Percentiles rank a stretch among this genome's conserved stretches.
phyloP scores from a whole-genome alignment of 2,888 invertebrate species.

The Globia sparganii region DNA sequence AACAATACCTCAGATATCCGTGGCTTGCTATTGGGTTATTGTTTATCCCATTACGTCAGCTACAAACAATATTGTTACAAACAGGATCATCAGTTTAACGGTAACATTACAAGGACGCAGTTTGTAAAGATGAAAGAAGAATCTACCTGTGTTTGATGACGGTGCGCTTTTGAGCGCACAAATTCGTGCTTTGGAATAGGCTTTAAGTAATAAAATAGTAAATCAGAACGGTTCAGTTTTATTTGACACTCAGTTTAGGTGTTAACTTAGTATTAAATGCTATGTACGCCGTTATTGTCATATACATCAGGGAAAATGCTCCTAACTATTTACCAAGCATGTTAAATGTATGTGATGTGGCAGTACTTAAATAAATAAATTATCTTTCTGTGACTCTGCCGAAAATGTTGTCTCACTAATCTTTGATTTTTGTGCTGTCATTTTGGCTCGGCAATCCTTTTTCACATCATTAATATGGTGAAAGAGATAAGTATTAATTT shows the following conservation, averaged over 20 bases:
- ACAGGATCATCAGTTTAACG: slow-evolving; percentile 87
- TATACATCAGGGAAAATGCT: no score
- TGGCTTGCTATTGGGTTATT: slow-evolving; percentile 70
- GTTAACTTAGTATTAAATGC: slow-evolving; percentile 16
- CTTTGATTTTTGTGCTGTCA: neutral
- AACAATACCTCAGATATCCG: slow-evolving; percentile 78
- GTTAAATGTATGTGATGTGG: no score
- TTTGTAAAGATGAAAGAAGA: slow-evolving; percentile 68
- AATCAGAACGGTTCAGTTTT: slow-evolving; percentile 49
- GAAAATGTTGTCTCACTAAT: slow-evolving; percentile 13
- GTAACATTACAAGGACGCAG: slow-evolving; percentile 74
- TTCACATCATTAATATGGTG: neutral
- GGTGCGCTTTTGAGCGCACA: slow-evolving; percentile 56
- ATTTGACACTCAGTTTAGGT: slow-evolving; percentile 21
- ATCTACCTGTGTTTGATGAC: slow-evolving; percentile 75
- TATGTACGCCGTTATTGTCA: no score
- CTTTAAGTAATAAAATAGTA: slow-evolving; percentile 50
- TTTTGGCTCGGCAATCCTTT: slow-evolving; percentile 15
- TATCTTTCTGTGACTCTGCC: slow-evolving; percentile 8
- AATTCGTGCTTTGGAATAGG: slow-evolving; percentile 40
- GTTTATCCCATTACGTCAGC: slow-evolving; percentile 88
- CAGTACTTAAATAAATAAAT: no score
- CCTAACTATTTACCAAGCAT: no score
- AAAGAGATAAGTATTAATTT: slow-evolving; percentile 11
- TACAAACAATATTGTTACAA: slow-evolving; percentile 78